Conservation (phyloP, 1,140 invertebrate species). For the Leptopilina boulardi region DNA sequence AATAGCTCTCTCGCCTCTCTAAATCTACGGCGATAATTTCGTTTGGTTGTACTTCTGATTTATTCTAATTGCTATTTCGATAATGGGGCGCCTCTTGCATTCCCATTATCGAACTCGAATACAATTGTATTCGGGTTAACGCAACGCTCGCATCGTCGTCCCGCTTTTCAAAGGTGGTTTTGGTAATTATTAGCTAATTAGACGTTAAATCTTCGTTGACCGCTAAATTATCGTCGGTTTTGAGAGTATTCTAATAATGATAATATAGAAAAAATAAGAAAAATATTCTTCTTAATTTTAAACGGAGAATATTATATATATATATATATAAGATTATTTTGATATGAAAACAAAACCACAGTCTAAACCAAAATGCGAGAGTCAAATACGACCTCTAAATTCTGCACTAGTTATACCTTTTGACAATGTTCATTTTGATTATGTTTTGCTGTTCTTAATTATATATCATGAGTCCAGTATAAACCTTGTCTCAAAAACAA, state of each 20-base stretch:
- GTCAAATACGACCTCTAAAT: constrained; percentile 41
- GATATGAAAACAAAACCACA: constrained; percentile 50
- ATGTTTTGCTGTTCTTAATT: constrained; percentile 67
- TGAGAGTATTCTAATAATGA: constrained; percentile 47
- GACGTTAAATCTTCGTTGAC: constrained; percentile 71
- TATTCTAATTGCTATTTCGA: constrained; percentile 76
- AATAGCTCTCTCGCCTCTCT: constrained; percentile 51
- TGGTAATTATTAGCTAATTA: constrained; percentile 74
- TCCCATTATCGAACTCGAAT: constrained; percentile 74
- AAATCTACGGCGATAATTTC: constrained; percentile 57
- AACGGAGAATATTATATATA: too few relatives aligned
- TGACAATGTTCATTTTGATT: constrained; percentile 50
- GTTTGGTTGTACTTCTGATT: constrained; percentile 70
- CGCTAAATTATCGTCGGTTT: constrained; percentile 66
- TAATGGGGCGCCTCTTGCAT: constrained; percentile 73
- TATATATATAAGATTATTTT: too few relatives aligned
- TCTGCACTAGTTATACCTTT: constrained; percentile 46
- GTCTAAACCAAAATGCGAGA: constrained; percentile 50
- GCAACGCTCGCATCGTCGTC: constrained; percentile 67
- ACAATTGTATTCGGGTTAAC: constrained; percentile 74
- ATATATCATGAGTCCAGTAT: constrained; percentile 62
- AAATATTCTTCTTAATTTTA: too few relatives aligned
- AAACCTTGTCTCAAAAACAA: constrained; percentile 2
- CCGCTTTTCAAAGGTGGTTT: constrained; percentile 52
- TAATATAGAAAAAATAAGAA: constrained; percentile 31